These are phyloP conservation scores for Sycophila sp. DNA, from an alignment of 1,140 invertebrate genomes.

Conservation along the genomic window DNA sequence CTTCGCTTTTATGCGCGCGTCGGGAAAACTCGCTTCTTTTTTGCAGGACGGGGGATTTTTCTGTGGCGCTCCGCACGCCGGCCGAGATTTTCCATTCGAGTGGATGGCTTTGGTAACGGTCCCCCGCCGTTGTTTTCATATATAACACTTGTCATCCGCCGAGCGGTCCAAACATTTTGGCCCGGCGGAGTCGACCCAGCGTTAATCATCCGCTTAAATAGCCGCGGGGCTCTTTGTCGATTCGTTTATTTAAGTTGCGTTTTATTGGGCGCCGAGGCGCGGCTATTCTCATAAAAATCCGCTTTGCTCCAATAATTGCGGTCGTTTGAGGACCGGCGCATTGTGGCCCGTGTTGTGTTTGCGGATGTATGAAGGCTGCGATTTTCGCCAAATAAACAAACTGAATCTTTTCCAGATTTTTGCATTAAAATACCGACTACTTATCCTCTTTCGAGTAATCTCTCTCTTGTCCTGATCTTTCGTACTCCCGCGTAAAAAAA, in stretches of 20 bases:
- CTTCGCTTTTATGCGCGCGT: conserved; percentile 11
- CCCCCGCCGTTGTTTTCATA: conserved; percentile 20
- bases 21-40: too few relatives aligned
- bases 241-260: conserved; percentile 15
- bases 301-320: background rate
- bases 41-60: background rate
- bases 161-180: conserved; percentile 23
- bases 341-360: background rate
- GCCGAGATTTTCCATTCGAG: conserved; percentile 16
- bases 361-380: background rate
- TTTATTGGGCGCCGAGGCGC: background rate
- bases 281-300: conserved; percentile 11
- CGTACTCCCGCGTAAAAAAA: too few relatives aligned
- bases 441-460: too few relatives aligned
- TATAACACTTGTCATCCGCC: background rate
- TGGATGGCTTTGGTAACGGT: background rate
- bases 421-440: too few relatives aligned
- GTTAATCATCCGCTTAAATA: conserved; percentile 28
- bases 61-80: background rate
- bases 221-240: background rate
- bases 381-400: background rate
- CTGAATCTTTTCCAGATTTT: too few relatives aligned
- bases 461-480: too few relatives aligned
- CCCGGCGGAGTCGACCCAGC: background rate
- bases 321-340: background rate